phyloP scores from a whole-genome alignment of 2,797 vertebrate species.

The Tapera naevia region DNA sequence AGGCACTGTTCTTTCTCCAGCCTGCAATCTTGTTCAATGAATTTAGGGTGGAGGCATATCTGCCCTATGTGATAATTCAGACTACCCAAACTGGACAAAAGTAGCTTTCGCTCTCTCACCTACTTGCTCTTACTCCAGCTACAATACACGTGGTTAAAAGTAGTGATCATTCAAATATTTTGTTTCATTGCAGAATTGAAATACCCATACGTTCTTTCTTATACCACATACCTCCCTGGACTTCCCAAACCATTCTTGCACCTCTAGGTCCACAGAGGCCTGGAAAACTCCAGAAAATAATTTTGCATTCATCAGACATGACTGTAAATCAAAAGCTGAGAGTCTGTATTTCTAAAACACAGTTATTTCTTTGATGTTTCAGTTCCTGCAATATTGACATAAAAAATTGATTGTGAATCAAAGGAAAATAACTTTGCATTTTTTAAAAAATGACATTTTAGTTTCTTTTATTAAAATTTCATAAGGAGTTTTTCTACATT shows the following conservation, averaged over 20 bases:
- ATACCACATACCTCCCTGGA: accelerated
- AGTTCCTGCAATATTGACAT: background rate
- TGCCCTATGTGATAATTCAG: background rate
- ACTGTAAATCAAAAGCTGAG: background rate
- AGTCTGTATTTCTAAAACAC: background rate
- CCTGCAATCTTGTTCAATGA: background rate
- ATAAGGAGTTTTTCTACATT: background rate
- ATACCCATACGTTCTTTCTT: background rate
- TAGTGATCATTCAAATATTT: background rate
- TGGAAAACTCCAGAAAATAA: background rate
- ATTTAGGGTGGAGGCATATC: background rate
- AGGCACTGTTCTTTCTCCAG: background rate
- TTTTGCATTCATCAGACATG: background rate
- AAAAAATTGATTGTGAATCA: background rate
- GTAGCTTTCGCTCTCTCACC: background rate
- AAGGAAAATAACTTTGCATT: background rate
- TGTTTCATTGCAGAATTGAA: background rate
- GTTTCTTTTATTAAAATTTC: background rate
- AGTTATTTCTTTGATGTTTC: background rate
- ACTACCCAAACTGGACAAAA: background rate
- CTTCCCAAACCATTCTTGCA: background rate
- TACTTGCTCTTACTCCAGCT: background rate
- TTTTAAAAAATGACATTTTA: background rate
- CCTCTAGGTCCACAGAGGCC: background rate
- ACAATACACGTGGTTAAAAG: background rate